Evolutionary conservation across 2,113 vertebrate genomes (phyloP).

Genomic region (Pollimyrus isidori): DNA sequence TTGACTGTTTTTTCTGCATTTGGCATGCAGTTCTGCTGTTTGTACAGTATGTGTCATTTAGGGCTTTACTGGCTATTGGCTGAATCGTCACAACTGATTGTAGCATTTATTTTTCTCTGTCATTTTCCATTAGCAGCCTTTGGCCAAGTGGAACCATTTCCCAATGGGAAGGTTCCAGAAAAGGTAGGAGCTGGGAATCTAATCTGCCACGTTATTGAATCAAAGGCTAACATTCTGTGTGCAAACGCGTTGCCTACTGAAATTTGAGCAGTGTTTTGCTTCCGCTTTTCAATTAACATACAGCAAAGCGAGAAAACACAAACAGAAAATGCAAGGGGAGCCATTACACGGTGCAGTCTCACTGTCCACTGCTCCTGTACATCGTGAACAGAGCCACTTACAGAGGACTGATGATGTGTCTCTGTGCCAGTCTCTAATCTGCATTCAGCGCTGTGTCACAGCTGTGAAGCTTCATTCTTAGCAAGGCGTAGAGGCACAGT

Average conservation of each 20-base stretch:
- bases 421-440: constrained; percentile 15
- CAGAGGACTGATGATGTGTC: neutral
- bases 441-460: neutral
- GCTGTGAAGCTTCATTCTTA: constrained; percentile 8
- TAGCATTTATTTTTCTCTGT: constrained; percentile 1
- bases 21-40: neutral
- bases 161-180: constrained; percentile 42
- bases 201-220: constrained; percentile 66
- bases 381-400: constrained; percentile 10
- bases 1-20: neutral
- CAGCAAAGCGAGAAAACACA: constrained; percentile 25
- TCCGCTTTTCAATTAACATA: constrained; percentile 48
- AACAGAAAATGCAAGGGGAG: neutral
- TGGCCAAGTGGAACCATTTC: constrained; percentile 48
- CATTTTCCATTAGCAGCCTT: constrained; percentile 32
- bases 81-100: neutral
- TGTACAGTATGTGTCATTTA: neutral
- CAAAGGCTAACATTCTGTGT: constrained; percentile 51
- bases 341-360: constrained; percentile 27
- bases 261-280: constrained; percentile 42
- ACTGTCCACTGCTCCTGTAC: neutral
- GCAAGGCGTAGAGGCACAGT: neutral
- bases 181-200: constrained; percentile 54
- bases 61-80: neutral
- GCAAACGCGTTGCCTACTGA: constrained; percentile 50